Base-by-base conservation (phyloP, 2,888 invertebrate species). In the Drosophila imparisetae region DNA sequence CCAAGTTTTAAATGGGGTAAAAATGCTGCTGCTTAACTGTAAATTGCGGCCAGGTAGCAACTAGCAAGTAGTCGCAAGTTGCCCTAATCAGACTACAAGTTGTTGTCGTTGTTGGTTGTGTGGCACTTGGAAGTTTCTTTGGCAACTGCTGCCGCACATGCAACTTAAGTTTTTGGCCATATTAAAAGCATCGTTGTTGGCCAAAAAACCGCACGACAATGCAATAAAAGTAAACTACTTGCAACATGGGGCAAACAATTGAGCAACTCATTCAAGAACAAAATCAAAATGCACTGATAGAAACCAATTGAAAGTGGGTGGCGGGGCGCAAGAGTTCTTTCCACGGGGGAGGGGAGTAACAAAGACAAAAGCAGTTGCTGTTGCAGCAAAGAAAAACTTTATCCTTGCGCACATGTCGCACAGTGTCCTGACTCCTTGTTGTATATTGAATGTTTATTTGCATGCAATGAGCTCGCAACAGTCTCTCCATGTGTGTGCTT, bases 261-360 rank as follows among this genome's bases (percentile, higher is more conserved):
- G 89, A 85, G 75, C 78, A 85, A 82, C 89, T 89, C 86, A 76
- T 77, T 85, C 71, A 82, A 75, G 83, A 83, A 82, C 72, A 85
- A 87, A 87, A 89, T 89, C 88, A 87, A 86, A 86, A 82, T 86
- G 83, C 85, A 85, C 75, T 89, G 86, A 86, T 89, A 89, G 76
- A 89, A 84, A 85, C 70, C 86, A 86, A 89, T 89, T 80, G 78
- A 82, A 72, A 50, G 50, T 18, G 21, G 29, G 24, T 11, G 18
- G 15, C 1, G 21, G 18, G 2, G 2, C 1, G 48, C 5, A 54
- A 55, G n/a, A 21, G 21, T 29, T 29, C 24, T 18, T 18, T 15
- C 7, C 8, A 8, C 0, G 18, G 18, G 13, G 30, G 24, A 30
- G 3, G 27, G 27, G 6, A 30, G 34, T 29, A n/a, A 24, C 15